Evolutionary conservation across 2,888 invertebrate species (phyloP), one percentile per base, ranked within the genome.

Genomic region (Lordiphosa fenestrarum): DNA sequence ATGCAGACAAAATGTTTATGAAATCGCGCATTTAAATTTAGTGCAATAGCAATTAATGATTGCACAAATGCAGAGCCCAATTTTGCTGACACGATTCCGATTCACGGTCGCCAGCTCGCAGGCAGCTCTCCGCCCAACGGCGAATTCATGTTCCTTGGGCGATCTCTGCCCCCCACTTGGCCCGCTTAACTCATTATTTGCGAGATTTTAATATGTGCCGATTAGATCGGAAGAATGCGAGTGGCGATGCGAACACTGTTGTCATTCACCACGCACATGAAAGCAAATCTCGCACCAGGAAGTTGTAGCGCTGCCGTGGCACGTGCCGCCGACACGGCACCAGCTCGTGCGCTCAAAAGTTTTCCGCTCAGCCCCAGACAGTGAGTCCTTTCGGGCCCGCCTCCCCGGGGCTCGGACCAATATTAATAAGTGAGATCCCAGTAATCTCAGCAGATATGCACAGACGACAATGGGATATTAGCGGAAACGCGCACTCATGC

Each of bases 201-300:
- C 39, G 13, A 35, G 9, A 56, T 42, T 52, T 70, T 73, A 80
- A 80, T 83, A 66, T 73, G 47, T 50, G 35, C 33, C 68, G 77
- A 83, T 77, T 83, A 71, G 39, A 80, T 83, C 81, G 51, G 35
- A 54, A 50, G 47, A 60, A 49, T 44, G 42, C 41, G 25, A 37
- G 41, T 9, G 35, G 42, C 42, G 47, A 53, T 47, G 33, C 52
- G 42, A 60, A 69, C 53, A 54, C 4, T 53, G 35, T 58, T 53
- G 39, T 53, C 56, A 15, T 15, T 15, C 15, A 15, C 15, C 15
- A 1, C 1, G 2, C 15, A 41, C 48, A 67, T 78, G 56, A 65
- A 80, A 77, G 73, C 46, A 56, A 66, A 53, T 67, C 59, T 51
- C 55, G 41, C 64, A 47, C 40, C 64, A 78, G 76, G 80, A 76